Base-by-base conservation (phyloP, 2,113 vertebrate species). In the Paracanthobrama guichenoti region DNA sequence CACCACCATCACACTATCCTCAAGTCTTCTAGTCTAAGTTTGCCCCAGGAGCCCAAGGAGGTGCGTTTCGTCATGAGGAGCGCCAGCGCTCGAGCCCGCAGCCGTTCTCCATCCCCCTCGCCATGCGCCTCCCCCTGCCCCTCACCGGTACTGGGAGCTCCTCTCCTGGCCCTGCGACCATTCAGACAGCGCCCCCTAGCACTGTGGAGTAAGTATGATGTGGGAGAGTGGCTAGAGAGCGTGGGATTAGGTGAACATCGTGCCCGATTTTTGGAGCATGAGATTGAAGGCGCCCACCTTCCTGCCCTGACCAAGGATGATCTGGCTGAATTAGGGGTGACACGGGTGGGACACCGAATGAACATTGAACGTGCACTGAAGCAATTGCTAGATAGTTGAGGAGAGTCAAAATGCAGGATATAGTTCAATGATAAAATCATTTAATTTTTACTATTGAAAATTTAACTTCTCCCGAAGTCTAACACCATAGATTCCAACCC, bases 151-250 rank as follows among this genome's bases (percentile, higher is more conserved):
- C 91, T 95, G 71, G 95, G 96, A 6, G 93, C 95, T 0, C 94
- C 96, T 64, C 89, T 97, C 74, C 88, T 96, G 85, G 95, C 97
- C 18, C 95, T 96, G 0, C 93, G 97, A 71, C 98, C 98, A 72
- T 99, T 97, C 95, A 94, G 97, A 93, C 98, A 99, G 93, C 97
- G 98, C 72, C 98, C 98, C 77, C 95, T 99, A 77, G 95, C 95
- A 79, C 93, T 98, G 31, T 99, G 98, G 97, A 98, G 97, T 92
- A 99, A 99, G 86, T 99, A 98, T 28, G 97, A 98, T 73, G 98
- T 99, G 73, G 98, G 97, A 50, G 98, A 99, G 93, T 99, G 98
- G 98, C 94, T 99, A 93, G 98, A 99, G 93, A 99, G 97, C 91
- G 96, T 99, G 90, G 97, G 97, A 86, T 89, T 99, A 89, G 96